Evolutionary conservation across 2,113 vertebrate species (phyloP).

Genomic region (Platysternon megacephalum): DNA sequence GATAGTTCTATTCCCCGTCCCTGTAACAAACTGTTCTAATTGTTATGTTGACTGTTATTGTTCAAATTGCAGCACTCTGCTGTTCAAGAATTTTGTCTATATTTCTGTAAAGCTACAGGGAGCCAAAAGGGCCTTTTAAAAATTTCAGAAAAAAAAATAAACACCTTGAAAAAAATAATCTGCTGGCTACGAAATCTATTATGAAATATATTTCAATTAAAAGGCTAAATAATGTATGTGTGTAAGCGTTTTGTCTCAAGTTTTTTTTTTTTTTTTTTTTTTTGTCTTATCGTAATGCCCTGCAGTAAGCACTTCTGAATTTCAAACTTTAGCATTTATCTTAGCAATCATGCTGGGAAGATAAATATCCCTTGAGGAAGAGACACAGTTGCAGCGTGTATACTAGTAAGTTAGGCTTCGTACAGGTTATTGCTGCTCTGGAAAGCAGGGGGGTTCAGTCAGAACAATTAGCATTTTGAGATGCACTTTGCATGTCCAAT

Average conservation of each 20-base stretch:
- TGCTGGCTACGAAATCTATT: slow-evolving; percentile 38
- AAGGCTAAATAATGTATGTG: slow-evolving; percentile 54
- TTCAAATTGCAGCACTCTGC: slow-evolving; percentile 63
- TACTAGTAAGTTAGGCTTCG: slow-evolving; percentile 47
- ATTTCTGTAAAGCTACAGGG: slow-evolving; percentile 63
- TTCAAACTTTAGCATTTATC: slow-evolving; percentile 83
- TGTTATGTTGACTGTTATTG: slow-evolving; percentile 77
- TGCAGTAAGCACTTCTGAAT: slow-evolving; percentile 77
- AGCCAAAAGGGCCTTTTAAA: slow-evolving; percentile 30
- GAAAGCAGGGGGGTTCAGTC: slow-evolving; percentile 50
- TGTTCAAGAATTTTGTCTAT: slow-evolving; percentile 50
- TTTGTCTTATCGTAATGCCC: slow-evolving; percentile 72
- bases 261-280: slow-evolving; percentile 57
- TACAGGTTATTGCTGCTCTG: slow-evolving; percentile 57
- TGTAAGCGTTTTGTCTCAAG: slow-evolving; percentile 30
- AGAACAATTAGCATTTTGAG: slow-evolving; percentile 45
- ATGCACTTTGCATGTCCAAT: slow-evolving; percentile 16
- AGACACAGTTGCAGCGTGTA: slow-evolving; percentile 77
- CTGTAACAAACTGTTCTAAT: slow-evolving; percentile 81
- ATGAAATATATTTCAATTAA: slow-evolving; percentile 70
- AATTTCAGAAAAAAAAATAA: slow-evolving; percentile 56
- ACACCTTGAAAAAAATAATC: slow-evolving; percentile 39
- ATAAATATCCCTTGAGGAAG: slow-evolving; percentile 81
- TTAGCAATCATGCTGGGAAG: slow-evolving; percentile 77
- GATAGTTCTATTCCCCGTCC: slow-evolving; percentile 64